phyloP scores from a whole-genome alignment of 2,888 invertebrate genomes.

The Ennomos quercinarius region DNA sequence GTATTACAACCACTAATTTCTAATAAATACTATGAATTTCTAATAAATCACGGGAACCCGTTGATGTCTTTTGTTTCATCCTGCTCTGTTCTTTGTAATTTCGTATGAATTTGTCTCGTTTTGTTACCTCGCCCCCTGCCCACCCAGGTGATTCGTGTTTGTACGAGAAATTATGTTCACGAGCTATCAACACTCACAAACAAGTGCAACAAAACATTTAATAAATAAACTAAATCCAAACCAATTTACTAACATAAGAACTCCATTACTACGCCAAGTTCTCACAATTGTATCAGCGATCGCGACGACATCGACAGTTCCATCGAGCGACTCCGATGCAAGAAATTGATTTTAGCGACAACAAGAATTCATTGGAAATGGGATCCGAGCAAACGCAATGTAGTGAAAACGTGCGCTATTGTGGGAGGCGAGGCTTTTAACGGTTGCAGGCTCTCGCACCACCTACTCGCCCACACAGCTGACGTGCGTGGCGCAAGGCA shows the following conservation, averaged over 20 bases:
- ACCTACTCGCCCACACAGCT: conserved; percentile 22
- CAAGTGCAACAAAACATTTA: background rate
- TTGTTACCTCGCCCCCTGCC: too few relatives aligned
- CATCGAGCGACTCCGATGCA: conserved; percentile 32
- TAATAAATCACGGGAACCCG: too few relatives aligned
- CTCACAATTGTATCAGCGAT: conserved; percentile 17
- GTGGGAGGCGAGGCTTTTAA: conserved; percentile 64
- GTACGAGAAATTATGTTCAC: too few relatives aligned
- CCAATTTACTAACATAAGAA: conserved; percentile 26
- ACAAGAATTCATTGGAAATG: conserved; percentile 70
- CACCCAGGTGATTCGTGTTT: too few relatives aligned
- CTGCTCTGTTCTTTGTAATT: too few relatives aligned
- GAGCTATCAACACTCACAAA: too few relatives aligned
- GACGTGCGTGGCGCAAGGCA: conserved; percentile 11
- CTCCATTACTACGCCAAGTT: conserved; percentile 24
- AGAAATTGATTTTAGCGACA: conserved; percentile 54
- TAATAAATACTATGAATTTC: too few relatives aligned
- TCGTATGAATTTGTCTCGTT: too few relatives aligned
- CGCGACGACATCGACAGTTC: conserved; percentile 11
- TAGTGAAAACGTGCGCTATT: conserved; percentile 73
- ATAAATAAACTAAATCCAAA: conserved; percentile 12
- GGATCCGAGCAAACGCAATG: conserved; percentile 67
- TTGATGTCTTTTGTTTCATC: too few relatives aligned
- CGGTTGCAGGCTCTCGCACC: conserved; percentile 41
- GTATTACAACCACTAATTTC: too few relatives aligned